Evolutionary conservation across 1,140 invertebrate genomes (phyloP), one percentile per base, ranked within the genome.

Genomic region (Ruditapes philippinarum): DNA sequence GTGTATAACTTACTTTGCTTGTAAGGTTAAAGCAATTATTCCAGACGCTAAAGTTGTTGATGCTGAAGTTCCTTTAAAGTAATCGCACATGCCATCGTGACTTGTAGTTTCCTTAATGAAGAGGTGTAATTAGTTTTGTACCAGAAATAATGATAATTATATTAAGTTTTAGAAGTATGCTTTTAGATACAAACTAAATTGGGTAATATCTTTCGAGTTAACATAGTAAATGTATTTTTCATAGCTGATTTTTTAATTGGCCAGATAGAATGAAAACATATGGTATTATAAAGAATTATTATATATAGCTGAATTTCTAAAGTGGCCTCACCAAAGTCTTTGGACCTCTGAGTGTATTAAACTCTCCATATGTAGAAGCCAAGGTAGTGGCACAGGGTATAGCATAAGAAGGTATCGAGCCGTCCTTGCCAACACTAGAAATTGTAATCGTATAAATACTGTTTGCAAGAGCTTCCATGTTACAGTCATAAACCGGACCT

Each of bases 361-460:
- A 68, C 22, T 40, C 40, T 4, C 70, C 70, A 38, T 74, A 42
- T 4, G 70, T 74, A 12, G 70, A 40, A 28, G 70, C 70, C 9
- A 74, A n/a, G 7, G n/a, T 11, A 25, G 11, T 28, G 1, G 70
- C 4, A 49, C 70, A 74, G 2, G 70, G 70, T n/a, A 74, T 74
- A 11, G 70, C 33, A 49, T 40, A 74, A 5, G 40, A 1, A 42
- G 70, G 70, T 11, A 11, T 74, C 1, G 33, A 7, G 36, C 70
- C 70, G 42, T n/a, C 36, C 22, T 42, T 49, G 2, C 70, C 70
- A n/a, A 74, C 70, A n/a, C 70, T 74, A 22, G 70, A 14, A 5
- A 74, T 74, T 1, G 70, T 74, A n/a, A 74, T 42, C 1, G 70
- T 74, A 42, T 74, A 74, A 74, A 74, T 74, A 74, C 70, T 74